phyloP scores from a whole-genome alignment of 2,797 vertebrate genomes.

The Lepus townsendii region DNA sequence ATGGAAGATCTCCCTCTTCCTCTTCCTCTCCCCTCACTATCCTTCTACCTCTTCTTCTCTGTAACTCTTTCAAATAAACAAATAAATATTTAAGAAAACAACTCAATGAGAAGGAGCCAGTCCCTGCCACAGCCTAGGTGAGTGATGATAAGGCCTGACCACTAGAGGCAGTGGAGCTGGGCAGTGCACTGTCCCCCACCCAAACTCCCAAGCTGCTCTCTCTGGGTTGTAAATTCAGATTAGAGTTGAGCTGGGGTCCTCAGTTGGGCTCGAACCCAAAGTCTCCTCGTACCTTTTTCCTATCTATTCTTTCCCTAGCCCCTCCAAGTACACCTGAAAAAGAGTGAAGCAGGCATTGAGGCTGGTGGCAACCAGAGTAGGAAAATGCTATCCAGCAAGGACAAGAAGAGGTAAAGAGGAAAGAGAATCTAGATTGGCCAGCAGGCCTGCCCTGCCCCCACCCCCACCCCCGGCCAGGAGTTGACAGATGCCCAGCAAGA shows the following conservation, averaged over 20 bases:
- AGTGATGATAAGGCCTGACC: neutral
- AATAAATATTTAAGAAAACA: neutral
- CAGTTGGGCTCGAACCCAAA: neutral
- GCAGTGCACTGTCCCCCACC: neutral
- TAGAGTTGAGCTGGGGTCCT: neutral
- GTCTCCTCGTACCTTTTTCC: neutral
- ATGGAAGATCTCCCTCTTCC: too few species aligned
- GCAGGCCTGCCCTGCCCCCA: neutral
- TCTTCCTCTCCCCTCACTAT: too few species aligned
- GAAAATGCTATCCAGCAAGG: slow-evolving; percentile 48
- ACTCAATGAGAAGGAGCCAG: neutral
- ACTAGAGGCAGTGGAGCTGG: neutral
- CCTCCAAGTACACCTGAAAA: neutral
- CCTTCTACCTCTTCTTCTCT: too few species aligned
- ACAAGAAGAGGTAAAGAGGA: slow-evolving; percentile 37
- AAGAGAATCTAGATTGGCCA: slow-evolving; percentile 10
- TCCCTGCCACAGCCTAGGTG: neutral
- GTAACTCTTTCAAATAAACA: too few species aligned
- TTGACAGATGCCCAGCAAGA: slow-evolving; percentile 51
- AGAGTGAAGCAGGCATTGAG: neutral
- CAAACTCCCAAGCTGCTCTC: neutral
- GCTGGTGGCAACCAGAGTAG: neutral
- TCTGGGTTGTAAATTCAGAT: neutral
- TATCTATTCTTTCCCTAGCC: neutral
- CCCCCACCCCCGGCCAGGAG: neutral